phyloP scores from a whole-genome alignment of 2,888 invertebrate species.

The Tetranychus truncatus region DNA sequence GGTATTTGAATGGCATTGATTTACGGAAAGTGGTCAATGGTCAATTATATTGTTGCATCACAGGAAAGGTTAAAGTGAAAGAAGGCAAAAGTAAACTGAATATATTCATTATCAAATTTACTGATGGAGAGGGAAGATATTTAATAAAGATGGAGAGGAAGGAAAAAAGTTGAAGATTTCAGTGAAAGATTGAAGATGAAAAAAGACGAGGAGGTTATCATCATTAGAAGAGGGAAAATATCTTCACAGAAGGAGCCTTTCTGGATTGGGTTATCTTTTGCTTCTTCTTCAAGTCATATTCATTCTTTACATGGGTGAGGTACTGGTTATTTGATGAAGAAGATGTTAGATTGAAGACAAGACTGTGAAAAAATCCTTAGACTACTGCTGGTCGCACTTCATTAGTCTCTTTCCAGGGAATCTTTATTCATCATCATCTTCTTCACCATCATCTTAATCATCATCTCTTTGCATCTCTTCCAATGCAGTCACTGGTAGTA shows the following conservation, averaged over 20 bases:
- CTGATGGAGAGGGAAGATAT: too few relatives aligned
- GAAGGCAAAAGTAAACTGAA: too few relatives aligned
- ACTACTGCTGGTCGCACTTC: conserved; percentile 1
- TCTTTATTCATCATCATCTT: neutral
- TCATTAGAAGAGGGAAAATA: neutral
- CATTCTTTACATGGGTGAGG: neutral
- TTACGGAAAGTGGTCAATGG: too few relatives aligned
- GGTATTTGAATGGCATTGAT: too few relatives aligned
- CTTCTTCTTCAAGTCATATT: neutral
- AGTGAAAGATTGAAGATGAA: neutral
- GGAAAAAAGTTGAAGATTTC: too few relatives aligned
- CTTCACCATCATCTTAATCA: neutral
- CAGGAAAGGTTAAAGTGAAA: too few relatives aligned
- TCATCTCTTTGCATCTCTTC: too few relatives aligned
- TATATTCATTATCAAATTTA: too few relatives aligned
- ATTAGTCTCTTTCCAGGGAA: neutral
- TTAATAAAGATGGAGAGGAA: too few relatives aligned
- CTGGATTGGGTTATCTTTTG: neutral
- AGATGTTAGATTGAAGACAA: neutral
- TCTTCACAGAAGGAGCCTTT: neutral
- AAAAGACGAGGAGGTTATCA: neutral
- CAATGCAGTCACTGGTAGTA: too few relatives aligned
- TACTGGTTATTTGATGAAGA: neutral
- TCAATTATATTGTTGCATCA: too few relatives aligned
- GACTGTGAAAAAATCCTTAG: neutral